Conservation (phyloP, 2,797 vertebrate species). For the Crocidura indochinensis region DNA sequence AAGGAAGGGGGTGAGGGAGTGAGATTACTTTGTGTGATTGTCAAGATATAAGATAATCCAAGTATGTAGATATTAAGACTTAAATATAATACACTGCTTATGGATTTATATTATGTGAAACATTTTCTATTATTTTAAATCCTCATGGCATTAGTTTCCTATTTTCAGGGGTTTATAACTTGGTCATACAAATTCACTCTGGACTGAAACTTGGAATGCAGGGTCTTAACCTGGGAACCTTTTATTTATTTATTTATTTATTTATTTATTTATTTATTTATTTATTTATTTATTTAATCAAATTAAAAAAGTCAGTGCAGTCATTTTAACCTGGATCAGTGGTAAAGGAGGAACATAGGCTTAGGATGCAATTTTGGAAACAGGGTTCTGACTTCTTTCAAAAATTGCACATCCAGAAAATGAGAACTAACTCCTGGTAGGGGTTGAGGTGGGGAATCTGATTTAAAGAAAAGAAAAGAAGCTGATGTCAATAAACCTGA, state of each 20-base stretch:
- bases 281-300: slow-evolving; percentile 71
- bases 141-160: slow-evolving; percentile 92
- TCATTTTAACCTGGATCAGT: slow-evolving; percentile 63
- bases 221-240: slow-evolving; percentile 89
- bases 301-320: slow-evolving; percentile 86
- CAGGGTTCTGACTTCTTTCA: slow-evolving; percentile 43
- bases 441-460: background rate
- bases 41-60: slow-evolving; percentile 93
- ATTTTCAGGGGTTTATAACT: slow-evolving; percentile 92
- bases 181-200: slow-evolving; percentile 89
- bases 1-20: slow-evolving; percentile 85
- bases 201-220: slow-evolving; percentile 88
- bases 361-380: slow-evolving; percentile 58
- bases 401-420: slow-evolving; percentile 28
- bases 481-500: background rate
- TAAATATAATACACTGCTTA: slow-evolving; percentile 93
- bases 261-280: slow-evolving; percentile 4
- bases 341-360: slow-evolving; percentile 38
- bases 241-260: slow-evolving; percentile 33
- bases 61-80: slow-evolving; percentile 94
- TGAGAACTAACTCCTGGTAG: background rate
- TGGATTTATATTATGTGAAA: slow-evolving; percentile 93
- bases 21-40: slow-evolving; percentile 93
- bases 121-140: slow-evolving; percentile 95
- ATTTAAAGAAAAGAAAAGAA: slow-evolving; percentile 1